These are phyloP conservation scores for Myocastor coypus DNA, from an alignment of 2,113 vertebrate species.

Conservation along the genomic window DNA sequence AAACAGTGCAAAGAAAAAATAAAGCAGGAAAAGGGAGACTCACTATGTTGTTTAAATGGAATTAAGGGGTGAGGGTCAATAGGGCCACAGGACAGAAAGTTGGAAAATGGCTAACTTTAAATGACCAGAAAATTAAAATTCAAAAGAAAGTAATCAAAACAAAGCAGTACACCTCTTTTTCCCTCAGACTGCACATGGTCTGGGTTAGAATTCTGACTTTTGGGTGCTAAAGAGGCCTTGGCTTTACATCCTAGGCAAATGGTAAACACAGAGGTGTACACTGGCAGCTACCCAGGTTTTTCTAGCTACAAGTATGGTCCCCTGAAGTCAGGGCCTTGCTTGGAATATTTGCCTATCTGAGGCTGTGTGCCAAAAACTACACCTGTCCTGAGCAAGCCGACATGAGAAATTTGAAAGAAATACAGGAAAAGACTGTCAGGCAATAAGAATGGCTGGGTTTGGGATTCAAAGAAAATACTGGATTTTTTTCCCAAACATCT, in stretches of 20 bases:
- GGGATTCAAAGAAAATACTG: slow-evolving; percentile 10
- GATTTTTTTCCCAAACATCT: slow-evolving; percentile 27
- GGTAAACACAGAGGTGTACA: rapidly evolving
- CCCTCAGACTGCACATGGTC: too few relatives aligned
- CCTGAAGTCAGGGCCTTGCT: background rate
- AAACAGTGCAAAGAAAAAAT: slow-evolving; percentile 15
- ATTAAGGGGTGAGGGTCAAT: background rate
- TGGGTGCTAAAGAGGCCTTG: background rate
- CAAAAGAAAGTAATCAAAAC: background rate
- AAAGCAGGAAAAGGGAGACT: background rate
- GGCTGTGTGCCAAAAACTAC: background rate
- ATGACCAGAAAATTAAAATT: slow-evolving; percentile 46
- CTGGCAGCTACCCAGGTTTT: background rate
- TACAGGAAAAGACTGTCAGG: background rate
- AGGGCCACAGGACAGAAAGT: background rate
- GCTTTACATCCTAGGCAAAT: background rate
- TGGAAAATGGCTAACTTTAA: slow-evolving; percentile 17
- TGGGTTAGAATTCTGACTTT: background rate
- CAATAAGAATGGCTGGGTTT: slow-evolving; percentile 6
- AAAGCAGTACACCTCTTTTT: background rate
- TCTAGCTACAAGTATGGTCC: background rate
- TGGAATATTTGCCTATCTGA: background rate
- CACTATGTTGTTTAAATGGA: background rate
- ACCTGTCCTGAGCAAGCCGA: background rate
- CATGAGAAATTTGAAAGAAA: background rate